Evolutionary conservation across 2,797 vertebrate species (phyloP).

Genomic region (Diplodus sargus): DNA sequence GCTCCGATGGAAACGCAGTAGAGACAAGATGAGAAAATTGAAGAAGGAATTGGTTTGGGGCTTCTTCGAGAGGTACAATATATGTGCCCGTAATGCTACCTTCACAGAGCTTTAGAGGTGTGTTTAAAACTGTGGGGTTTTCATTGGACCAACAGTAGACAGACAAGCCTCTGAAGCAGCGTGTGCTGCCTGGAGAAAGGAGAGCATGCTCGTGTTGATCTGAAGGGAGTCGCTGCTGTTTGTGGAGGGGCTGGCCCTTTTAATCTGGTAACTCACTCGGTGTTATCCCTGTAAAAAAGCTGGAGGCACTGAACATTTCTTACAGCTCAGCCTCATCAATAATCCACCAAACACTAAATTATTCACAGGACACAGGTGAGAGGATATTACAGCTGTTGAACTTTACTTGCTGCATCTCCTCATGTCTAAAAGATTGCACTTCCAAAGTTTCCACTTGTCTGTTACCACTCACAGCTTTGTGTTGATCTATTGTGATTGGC

Average conservation of each 20-base stretch:
- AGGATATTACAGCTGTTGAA: constrained; percentile 46
- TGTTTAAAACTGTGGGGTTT: constrained; percentile 60
- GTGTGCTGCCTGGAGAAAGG: constrained; percentile 11
- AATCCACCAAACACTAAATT: constrained; percentile 74
- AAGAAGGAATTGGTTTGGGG: constrained; percentile 72
- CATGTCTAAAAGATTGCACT: constrained; percentile 14
- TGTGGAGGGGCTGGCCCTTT: constrained; percentile 49
- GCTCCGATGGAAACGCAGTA: constrained; percentile 66
- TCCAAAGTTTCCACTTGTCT: constrained; percentile 17
- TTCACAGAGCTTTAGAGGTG: constrained; percentile 39
- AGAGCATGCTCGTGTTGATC: constrained; percentile 34
- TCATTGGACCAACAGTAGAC: constrained; percentile 42
- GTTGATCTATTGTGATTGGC: constrained; percentile 11
- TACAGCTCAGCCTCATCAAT: constrained; percentile 75
- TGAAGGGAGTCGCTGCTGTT: constrained; percentile 56
- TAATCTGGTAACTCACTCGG: constrained; percentile 68
- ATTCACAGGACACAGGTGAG: constrained; percentile 73
- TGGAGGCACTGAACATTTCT: constrained; percentile 59
- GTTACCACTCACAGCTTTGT: constrained; percentile 1
- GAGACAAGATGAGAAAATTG: constrained; percentile 78
- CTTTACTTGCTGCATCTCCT: constrained; percentile 36
- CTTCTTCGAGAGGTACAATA: constrained; percentile 49
- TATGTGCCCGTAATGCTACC: constrained; percentile 58
- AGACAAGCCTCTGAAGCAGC: constrained; percentile 20
- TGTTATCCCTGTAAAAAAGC: constrained; percentile 66